phyloP scores from a whole-genome alignment of 2,113 vertebrate species.

The Nettapus auritus region DNA sequence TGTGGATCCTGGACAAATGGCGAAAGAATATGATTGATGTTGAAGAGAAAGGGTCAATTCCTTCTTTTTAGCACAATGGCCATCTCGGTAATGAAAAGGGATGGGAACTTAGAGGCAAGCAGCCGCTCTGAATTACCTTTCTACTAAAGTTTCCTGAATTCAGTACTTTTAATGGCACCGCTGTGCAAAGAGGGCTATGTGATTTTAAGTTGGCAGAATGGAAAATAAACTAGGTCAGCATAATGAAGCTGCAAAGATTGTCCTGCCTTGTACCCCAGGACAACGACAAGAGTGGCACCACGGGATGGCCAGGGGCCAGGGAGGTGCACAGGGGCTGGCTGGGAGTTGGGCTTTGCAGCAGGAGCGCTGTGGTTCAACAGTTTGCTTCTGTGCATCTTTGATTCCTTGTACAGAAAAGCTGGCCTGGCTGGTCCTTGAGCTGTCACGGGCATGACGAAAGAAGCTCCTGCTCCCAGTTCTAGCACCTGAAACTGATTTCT shows the following conservation, averaged over 20 bases:
- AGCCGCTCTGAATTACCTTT: slow-evolving; percentile 40
- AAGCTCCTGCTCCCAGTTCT: background rate
- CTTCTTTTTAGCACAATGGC: background rate
- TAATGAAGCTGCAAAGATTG: slow-evolving; percentile 50
- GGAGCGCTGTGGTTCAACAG: background rate
- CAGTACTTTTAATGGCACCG: slow-evolving; percentile 36
- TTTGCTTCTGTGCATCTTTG: background rate
- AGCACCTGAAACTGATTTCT: background rate
- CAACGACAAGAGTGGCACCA: background rate
- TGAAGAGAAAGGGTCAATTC: slow-evolving; percentile 34
- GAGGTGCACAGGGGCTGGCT: background rate
- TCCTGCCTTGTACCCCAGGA: background rate
- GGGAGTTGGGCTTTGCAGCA: background rate
- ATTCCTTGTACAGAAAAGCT: background rate
- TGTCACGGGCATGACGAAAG: background rate
- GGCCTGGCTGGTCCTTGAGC: background rate
- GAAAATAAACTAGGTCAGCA: slow-evolving; percentile 65
- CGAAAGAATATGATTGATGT: background rate
- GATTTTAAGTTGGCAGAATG: slow-evolving; percentile 17
- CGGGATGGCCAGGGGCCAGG: background rate
- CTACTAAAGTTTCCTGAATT: slow-evolving; percentile 20
- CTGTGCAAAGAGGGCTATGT: background rate
- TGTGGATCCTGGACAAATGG: slow-evolving; percentile 20
- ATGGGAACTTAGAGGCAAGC: slow-evolving; percentile 35
- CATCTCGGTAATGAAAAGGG: slow-evolving; percentile 49